These are phyloP conservation scores for Leucozona laternaria DNA, from an alignment of 2,888 invertebrate species.

Conservation along the genomic window DNA sequence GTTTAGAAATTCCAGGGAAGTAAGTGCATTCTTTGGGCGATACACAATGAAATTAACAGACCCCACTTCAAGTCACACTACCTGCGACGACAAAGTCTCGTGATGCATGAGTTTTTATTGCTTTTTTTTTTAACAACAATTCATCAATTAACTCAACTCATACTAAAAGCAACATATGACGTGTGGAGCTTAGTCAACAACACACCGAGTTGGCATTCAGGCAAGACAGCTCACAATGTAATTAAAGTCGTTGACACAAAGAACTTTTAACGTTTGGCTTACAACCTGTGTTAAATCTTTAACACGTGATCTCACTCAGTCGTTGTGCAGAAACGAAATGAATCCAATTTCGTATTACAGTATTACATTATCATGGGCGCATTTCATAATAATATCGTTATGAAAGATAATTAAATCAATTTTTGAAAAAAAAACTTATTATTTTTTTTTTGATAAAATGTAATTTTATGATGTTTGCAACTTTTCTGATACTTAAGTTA, in stretches of 20 bases:
- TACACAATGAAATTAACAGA: neutral
- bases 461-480: neutral
- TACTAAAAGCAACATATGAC: neutral
- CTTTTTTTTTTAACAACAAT: neutral
- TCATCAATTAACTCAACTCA: slow-evolving; percentile 2
- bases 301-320: slow-evolving; percentile 30
- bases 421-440: neutral
- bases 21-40: neutral
- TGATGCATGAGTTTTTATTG: slow-evolving; percentile 16
- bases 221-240: neutral
- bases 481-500: neutral
- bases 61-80: neutral
- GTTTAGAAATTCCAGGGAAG: neutral
- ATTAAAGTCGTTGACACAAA: slow-evolving; percentile 33
- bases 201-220: neutral
- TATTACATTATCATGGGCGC: neutral
- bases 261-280: slow-evolving; percentile 17
- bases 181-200: slow-evolving; percentile 2
- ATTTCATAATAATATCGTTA: neutral
- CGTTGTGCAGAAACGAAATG: slow-evolving; percentile 19
- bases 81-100: neutral
- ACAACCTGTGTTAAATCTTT: slow-evolving; percentile 35
- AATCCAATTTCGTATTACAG: slow-evolving; percentile 3
- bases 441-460: neutral
- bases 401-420: slow-evolving; percentile 22